Evolutionary conservation across 2,797 vertebrate species (phyloP), one percentile per base, ranked within the genome.

Genomic region (Poeciliopsis gracilis): DNA sequence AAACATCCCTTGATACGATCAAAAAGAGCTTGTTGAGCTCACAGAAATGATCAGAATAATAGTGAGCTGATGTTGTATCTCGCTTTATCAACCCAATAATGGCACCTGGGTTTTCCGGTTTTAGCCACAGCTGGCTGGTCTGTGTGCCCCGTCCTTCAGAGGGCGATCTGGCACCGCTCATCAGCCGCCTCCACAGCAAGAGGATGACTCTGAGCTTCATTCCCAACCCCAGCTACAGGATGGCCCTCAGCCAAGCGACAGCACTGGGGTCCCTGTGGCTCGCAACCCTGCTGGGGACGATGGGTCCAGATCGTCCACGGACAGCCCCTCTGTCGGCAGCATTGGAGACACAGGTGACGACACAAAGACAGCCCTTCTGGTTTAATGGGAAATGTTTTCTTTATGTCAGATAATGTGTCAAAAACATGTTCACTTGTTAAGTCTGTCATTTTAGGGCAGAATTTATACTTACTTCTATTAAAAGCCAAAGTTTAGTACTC

Each of bases 321-420:
- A 97, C 70, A 97, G 95, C 86, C 95, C 94, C 12, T 96, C 96
- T 71, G 59, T 95, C 8, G 93, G 95, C 89, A 98, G 97, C 88
- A 81, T 92, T 0, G 95, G 96, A 53, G 97, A 98, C 0, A 67
- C 82, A 94, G 96, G 94, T 93, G 71, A 84, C 90, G 78, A 33
- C 28, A 75, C 55, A 72, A 71, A 1, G 67, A 75, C 12, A 30
- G 23, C 0, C 1, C 12, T 70, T 51, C 12, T 49, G 10, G 53
- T 20, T n/a, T 63, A 33, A 25, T 0, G 2, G 41, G 28, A 51
- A 38, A 70, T 23, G 3, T 16, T 15, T 4, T 41, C 4, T 2
- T 70, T 45, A 46, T n/a, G 25, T 45, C 5, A n/a, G 43, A 70
- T 3, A 70, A 70, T 45, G 25, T 2, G 38, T n/a, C 1, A 13